Evolutionary conservation across 2,113 vertebrate species (phyloP).

Genomic region (Kobus ellipsiprymnus): DNA sequence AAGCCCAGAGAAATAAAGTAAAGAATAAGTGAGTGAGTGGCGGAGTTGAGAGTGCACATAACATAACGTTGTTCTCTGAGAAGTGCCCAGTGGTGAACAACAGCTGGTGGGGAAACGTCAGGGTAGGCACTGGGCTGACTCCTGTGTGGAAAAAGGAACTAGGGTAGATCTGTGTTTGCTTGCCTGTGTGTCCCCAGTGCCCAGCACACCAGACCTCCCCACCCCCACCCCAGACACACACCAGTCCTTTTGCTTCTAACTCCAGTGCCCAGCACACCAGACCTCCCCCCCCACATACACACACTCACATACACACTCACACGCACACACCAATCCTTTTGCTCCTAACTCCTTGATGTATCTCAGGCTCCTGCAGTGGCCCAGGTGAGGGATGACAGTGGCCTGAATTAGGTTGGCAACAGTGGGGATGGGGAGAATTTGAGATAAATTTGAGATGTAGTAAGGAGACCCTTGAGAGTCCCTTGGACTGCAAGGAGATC

Average conservation of each 20-base stretch:
- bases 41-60: neutral
- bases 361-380: neutral
- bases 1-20: neutral
- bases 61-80: neutral
- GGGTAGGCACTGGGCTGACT: neutral
- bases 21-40: neutral
- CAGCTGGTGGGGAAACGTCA: neutral
- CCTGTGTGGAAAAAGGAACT: neutral
- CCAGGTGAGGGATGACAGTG: neutral
- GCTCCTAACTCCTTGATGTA: neutral
- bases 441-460: neutral
- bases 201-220: neutral
- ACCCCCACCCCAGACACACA: neutral
- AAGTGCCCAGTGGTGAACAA: neutral
- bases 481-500: no score
- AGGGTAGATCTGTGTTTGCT: neutral
- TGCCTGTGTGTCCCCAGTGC: neutral
- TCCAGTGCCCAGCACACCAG: neutral
- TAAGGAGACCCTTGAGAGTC: neutral
- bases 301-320: neutral
- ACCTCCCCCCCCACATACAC: no score
- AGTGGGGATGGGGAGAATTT: neutral
- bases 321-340: neutral
- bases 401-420: neutral
- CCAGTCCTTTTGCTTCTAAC: neutral